These are phyloP conservation scores for Parotia lawesii DNA, from an alignment of 2,113 vertebrate genomes.

Conservation along the genomic window DNA sequence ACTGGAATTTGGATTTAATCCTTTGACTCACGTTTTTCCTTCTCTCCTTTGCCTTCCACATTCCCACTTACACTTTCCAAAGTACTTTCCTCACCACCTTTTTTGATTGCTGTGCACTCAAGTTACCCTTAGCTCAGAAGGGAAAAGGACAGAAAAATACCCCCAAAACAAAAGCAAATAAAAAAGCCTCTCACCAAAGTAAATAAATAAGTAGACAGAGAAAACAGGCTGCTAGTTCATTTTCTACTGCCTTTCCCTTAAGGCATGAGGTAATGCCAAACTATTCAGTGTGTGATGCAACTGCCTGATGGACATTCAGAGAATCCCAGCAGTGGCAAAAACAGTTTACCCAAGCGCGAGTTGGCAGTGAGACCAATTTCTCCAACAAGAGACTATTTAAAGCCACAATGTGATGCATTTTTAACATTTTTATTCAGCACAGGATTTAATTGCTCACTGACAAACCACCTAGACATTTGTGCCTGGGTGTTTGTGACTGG, in stretches of 20 bases:
- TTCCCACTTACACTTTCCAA: conserved; percentile 44
- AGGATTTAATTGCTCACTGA: conserved; percentile 56
- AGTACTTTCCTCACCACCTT: conserved; percentile 3
- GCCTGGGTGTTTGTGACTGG: conserved; percentile 28
- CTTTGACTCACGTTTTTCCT: conserved; percentile 65
- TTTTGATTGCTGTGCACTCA: conserved; percentile 32
- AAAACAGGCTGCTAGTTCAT: conserved; percentile 54
- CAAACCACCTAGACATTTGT: conserved; percentile 53
- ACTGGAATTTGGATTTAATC: conserved; percentile 65
- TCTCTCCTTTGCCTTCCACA: conserved; percentile 2
- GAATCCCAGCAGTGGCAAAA: conserved; percentile 52
- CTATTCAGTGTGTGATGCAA: conserved; percentile 61
- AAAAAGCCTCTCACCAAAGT: conserved; percentile 43
- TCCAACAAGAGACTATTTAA: conserved; percentile 65
- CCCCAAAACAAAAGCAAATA: conserved; percentile 19
- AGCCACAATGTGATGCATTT: conserved; percentile 63
- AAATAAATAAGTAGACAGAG: conserved; percentile 67
- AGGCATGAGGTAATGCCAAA: conserved; percentile 72
- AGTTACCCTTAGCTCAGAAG: conserved; percentile 55
- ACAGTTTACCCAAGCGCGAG: neutral
- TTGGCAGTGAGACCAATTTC: conserved; percentile 40
- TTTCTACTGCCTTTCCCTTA: conserved; percentile 63
- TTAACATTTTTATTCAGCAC: conserved; percentile 65
- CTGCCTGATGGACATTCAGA: conserved; percentile 59
- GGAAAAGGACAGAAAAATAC: neutral